phyloP scores from a whole-genome alignment of 1,140 invertebrate species.

The Sitobion miscanthi region DNA sequence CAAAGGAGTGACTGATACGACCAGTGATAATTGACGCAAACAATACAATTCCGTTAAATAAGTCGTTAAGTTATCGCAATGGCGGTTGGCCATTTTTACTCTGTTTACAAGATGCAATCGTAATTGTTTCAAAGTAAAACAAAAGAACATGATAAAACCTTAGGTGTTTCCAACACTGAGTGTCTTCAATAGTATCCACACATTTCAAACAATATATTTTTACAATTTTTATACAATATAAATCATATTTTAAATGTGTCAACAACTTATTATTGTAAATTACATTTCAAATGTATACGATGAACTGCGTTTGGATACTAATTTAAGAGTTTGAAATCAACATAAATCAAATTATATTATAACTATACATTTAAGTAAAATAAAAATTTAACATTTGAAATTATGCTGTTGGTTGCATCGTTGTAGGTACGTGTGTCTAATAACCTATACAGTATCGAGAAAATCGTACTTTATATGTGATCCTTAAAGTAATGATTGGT shows the following conservation, averaged over 20 bases:
- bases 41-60: not conserved
- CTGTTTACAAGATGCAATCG: not conserved
- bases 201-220: not conserved
- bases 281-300: not conserved
- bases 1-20: not conserved
- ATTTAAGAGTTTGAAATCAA: not conserved
- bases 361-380: not conserved
- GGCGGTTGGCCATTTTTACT: not conserved
- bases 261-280: not conserved
- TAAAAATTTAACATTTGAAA: not conserved
- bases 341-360: too few relatives aligned
- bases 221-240: not conserved
- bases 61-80: not conserved
- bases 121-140: not conserved
- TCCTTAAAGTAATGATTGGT: not conserved
- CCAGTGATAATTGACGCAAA: not conserved
- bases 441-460: not conserved
- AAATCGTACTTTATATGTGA: not conserved
- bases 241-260: not conserved
- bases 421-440: not conserved
- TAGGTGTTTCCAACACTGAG: too few relatives aligned
- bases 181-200: not conserved
- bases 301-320: not conserved
- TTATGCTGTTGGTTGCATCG: not conserved
- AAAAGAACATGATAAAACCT: not conserved